phyloP scores from a whole-genome alignment of 2,113 vertebrate genomes.

The Phylloscopus trochilus region DNA sequence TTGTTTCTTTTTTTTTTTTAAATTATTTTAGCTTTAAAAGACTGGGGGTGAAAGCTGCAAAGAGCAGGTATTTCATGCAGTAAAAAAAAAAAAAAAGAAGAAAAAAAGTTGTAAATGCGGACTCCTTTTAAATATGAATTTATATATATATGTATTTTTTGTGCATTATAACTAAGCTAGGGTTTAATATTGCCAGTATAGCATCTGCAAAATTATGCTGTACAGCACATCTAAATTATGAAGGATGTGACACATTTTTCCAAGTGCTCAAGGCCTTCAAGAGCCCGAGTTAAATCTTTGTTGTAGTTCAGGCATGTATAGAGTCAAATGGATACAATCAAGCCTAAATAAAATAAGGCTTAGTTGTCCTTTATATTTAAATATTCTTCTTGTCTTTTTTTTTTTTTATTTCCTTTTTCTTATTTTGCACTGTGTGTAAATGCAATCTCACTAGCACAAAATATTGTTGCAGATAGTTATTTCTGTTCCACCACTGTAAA shows the following conservation, averaged over 20 bases:
- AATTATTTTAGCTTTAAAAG: constrained; percentile 86
- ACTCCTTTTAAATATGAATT: constrained; percentile 82
- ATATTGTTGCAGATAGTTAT: constrained; percentile 91
- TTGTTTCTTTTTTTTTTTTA: constrained; percentile 70
- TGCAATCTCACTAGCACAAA: constrained; percentile 99
- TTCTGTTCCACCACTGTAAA: constrained; percentile 92
- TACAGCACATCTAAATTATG: constrained; percentile 64
- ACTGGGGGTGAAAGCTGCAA: constrained; percentile 75
- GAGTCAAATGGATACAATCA: constrained; percentile 76
- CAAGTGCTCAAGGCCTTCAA: constrained; percentile 73
- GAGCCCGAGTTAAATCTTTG: constrained; percentile 73
- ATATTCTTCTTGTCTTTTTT: constrained; percentile 84
- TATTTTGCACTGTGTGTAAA: constrained; percentile 99
- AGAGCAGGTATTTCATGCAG: constrained; percentile 74
- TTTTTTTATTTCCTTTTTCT: constrained; percentile 70
- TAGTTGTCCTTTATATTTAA: constrained; percentile 91
- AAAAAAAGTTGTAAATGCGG: constrained; percentile 61
- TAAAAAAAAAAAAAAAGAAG: constrained; percentile 62
- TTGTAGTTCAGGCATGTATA: constrained; percentile 75
- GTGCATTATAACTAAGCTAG: constrained; percentile 78
- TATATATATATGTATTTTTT: constrained; percentile 85
- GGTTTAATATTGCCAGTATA: constrained; percentile 77
- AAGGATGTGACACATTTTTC: constrained; percentile 69
- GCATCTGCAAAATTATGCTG: constrained; percentile 68
- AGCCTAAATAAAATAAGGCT: constrained; percentile 87